Evolutionary conservation across 2,888 invertebrate genomes (phyloP).

Genomic region (Pasiphila rectangulata): DNA sequence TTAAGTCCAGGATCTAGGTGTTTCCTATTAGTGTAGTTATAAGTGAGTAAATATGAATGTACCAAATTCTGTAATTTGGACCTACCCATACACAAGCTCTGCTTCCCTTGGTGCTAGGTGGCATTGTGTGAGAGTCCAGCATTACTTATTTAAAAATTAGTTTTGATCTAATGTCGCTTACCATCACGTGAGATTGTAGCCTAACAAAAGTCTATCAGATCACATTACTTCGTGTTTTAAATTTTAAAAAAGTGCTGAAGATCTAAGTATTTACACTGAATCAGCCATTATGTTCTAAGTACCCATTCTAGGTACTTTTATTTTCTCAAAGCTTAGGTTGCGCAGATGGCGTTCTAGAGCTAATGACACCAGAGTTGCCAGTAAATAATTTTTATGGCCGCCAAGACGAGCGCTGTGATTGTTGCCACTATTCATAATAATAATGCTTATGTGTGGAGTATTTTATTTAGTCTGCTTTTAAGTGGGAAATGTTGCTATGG

Average conservation of each 20-base stretch:
- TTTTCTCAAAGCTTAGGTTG: slow-evolving; percentile 32
- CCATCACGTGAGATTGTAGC: too few species aligned
- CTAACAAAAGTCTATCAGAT: too few species aligned
- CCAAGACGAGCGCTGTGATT: slow-evolving; percentile 46
- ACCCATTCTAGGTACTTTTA: slow-evolving; percentile 22
- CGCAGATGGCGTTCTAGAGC: slow-evolving; percentile 60
- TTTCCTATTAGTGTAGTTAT: too few species aligned
- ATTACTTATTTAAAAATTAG: too few species aligned
- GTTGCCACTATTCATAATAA: slow-evolving; percentile 35
- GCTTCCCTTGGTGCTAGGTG: too few species aligned
- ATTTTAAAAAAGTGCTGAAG: neutral
- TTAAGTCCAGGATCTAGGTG: too few species aligned
- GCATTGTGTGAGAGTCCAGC: too few species aligned
- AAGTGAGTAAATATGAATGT: too few species aligned
- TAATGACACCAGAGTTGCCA: slow-evolving; percentile 65
- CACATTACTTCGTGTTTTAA: too few species aligned
- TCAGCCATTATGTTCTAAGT: slow-evolving; percentile 19
- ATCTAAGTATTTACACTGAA: slow-evolving; percentile 4
- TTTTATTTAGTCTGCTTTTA: slow-evolving; percentile 31
- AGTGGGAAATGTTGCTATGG: slow-evolving; percentile 21
- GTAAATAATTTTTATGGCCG: slow-evolving; percentile 76
- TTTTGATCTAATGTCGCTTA: too few species aligned
- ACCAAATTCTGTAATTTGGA: too few species aligned
- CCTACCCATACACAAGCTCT: too few species aligned
- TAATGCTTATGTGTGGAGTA: slow-evolving; percentile 31